Conservation (phyloP, 2,113 vertebrate genomes). For the Nematolebias whitei region DNA sequence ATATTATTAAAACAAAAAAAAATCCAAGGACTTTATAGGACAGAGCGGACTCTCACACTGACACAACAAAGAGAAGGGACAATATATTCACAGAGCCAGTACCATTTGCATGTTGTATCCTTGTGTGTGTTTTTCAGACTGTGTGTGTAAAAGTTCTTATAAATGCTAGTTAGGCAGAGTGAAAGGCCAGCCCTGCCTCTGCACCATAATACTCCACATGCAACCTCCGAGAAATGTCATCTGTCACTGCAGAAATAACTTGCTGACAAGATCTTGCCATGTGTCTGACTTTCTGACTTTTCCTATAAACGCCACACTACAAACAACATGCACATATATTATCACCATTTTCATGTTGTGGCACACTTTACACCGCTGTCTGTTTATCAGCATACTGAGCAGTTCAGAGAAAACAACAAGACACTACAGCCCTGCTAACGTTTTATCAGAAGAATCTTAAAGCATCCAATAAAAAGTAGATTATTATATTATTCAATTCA, state of each 20-base stretch:
- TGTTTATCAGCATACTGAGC: background rate
- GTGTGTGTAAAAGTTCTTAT: constrained; percentile 48
- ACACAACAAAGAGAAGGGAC: constrained; percentile 11
- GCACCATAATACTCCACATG: constrained; percentile 56
- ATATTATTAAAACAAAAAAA: background rate
- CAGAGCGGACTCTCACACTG: constrained; percentile 7
- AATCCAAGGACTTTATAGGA: constrained; percentile 12
- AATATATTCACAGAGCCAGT: constrained; percentile 21
- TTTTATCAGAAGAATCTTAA: background rate
- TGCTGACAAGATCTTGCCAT: constrained; percentile 58
- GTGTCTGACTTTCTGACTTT: constrained; percentile 70
- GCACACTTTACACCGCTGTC: constrained; percentile 9
- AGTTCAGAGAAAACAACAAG: background rate
- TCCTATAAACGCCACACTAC: constrained; percentile 46
- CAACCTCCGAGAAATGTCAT: constrained; percentile 75
- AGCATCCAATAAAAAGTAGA: background rate
- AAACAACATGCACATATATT: constrained; percentile 18
- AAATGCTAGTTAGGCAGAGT: constrained; percentile 64
- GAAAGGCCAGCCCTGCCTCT: constrained; percentile 72
- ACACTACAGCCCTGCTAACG: background rate
- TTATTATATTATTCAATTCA: too few species aligned
- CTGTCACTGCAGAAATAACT: constrained; percentile 71
- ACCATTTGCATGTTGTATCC: constrained; percentile 52
- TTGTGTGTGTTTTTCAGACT: constrained; percentile 16
- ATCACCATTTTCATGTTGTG: constrained; percentile 31